Base-by-base conservation (phyloP, 1,140 invertebrate genomes). In the Geopemphigus sp. region DNA sequence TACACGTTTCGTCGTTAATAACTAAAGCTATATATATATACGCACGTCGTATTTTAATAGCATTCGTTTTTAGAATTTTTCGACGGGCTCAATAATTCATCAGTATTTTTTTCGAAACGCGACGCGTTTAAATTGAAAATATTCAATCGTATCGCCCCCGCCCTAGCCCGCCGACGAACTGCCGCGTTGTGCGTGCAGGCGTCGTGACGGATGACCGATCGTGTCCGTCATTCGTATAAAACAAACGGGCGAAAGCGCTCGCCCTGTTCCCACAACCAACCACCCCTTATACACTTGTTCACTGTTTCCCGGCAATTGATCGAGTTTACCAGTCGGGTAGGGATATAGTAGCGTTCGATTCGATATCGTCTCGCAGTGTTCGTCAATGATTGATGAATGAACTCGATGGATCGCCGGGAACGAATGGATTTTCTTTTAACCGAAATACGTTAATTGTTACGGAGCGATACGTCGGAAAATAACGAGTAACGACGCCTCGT, bases 191-290 rank as follows among this genome's bases (percentile, higher is more conserved):
- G 6, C n/a, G 17, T 39, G n/a, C n/a, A n/a, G n/a, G n/a, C n/a
- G n/a, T n/a, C n/a, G n/a, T n/a, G n/a, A n/a, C n/a, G 29, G 61
- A 64, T 64, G 61, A 64, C 61, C 8, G 29, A 64, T 64, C n/a
- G n/a, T 64, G 61, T 64, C 11, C 1, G 29, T 19, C 19, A 12
- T 64, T 29, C 61, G 10, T 64, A 17, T 39, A 19, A 17, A 61
- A 29, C 6, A 19, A 11, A 5, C 24, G 26, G 24, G 59, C 19
- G 19, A 64, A 64, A 64, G 39, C 32, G 19, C 10, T 39, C 29
- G 29, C 32, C 63, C 19, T 19, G 19, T 11, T 29, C n/a, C n/a
- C n/a, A n/a, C n/a, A n/a, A n/a, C n/a, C n/a, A n/a, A n/a, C n/a
- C n/a, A n/a, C n/a, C n/a, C n/a, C n/a, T n/a, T n/a, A n/a, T n/a